A percentile compares a stretch with the other conserved stretches of the same genome.
phyloP scores from a whole-genome alignment of 1,140 invertebrate species.

The Dryas iulia region DNA sequence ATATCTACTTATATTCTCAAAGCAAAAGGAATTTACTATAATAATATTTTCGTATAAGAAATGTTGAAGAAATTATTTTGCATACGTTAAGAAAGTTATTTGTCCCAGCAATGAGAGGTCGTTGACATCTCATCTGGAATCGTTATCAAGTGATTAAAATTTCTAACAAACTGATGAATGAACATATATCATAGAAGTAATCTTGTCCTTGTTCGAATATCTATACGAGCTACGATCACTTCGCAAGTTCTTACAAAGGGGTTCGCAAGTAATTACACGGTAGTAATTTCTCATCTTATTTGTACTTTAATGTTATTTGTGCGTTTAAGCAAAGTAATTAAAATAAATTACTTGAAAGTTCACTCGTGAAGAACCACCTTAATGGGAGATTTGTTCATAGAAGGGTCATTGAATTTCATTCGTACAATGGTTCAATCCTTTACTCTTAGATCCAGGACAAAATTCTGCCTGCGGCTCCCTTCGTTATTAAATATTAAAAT shows the following conservation, averaged over 20 bases:
- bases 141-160: background rate
- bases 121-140: background rate
- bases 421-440: background rate
- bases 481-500: background rate
- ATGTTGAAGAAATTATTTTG: background rate
- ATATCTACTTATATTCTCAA: background rate
- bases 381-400: background rate
- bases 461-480: background rate
- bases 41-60: background rate
- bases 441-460: background rate
- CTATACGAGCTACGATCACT: background rate
- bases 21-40: background rate
- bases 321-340: background rate
- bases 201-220: background rate
- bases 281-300: background rate
- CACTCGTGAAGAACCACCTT: background rate
- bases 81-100: background rate
- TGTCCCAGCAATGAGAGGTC: background rate
- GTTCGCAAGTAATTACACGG: background rate
- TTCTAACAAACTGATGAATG: background rate
- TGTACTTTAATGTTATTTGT: background rate
- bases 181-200: background rate
- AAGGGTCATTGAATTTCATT: background rate
- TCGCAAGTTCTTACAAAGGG: background rate
- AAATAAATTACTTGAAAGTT: background rate